Evolutionary conservation across 2,888 invertebrate species (phyloP), one percentile per base, ranked within the genome.

Genomic region (Cerceris ruficornis): DNA sequence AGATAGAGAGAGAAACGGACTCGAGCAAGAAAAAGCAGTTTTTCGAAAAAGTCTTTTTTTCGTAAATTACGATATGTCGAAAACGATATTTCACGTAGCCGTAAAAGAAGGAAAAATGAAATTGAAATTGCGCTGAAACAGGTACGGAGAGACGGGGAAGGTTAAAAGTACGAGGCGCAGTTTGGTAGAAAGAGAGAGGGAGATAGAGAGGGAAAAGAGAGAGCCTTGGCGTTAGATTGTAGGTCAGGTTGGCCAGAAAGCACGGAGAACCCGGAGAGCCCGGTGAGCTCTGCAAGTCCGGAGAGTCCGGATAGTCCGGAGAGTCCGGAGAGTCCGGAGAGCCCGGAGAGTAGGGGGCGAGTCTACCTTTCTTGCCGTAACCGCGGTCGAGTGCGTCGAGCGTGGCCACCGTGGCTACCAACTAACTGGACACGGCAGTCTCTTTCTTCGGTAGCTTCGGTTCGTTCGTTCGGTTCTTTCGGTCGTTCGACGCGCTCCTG

Each of bases 401-500:
- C 28, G 28, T 28, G 28, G 28, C 28, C 28, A 28, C 28, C 86
- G 88, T 84, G 78, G 89, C 88, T 87, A 85, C 88, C 85, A 91
- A 88, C 89, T 91, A 91, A 91, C 91, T 91, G 91, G 91, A 91
- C 91, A 90, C 86, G 85, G 83, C 91, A 91, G 91, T 91, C 89
- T 90, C 89, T 90, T 89, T 90, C 89, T 88, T 88, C 55, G 17
- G 9, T 77, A 88, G 89, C 83, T 81, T 85, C 85, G 88, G 88
- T 86, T 84, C 90, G 88, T 88, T 59, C 59, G 90, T 85, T 81
- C 81, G 73, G 65, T 57, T 49, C 46, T n/a, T n/a, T n/a, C 17
- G 46, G n/a, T 7, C 9, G 54, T 54, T 62, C 67, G 4, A 28
- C 28, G 39, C 60, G 59, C 52, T 58, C 68, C 41, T 61, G 54